Conservation (phyloP, 2,888 invertebrate genomes). For the Oscheius onirici region DNA sequence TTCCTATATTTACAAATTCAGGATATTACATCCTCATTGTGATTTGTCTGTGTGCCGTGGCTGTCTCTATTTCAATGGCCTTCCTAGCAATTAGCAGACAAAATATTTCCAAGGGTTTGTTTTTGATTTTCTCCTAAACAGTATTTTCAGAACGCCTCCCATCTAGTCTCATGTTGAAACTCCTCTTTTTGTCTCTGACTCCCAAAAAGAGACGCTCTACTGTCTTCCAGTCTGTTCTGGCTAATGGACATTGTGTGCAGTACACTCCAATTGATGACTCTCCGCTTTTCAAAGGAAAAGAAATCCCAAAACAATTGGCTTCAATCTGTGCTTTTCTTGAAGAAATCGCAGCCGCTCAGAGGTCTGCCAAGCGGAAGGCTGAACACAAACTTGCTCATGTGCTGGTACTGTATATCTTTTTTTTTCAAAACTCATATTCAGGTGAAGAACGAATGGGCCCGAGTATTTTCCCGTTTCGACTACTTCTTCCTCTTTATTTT, state of each 20-base stretch:
- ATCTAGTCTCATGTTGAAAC: not conserved
- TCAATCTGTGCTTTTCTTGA: conserved; percentile 58
- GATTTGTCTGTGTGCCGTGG: conserved; percentile 64
- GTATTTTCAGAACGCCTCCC: conserved; percentile 3
- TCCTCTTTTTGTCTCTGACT: conserved; percentile 3
- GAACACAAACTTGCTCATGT: conserved; percentile 14
- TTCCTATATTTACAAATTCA: conserved; percentile 19
- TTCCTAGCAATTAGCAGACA: conserved; percentile 61
- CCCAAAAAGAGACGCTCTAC: conserved; percentile 14
- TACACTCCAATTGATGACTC: not conserved
- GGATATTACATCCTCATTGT: conserved; percentile 66
- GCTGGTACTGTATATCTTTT: no score
- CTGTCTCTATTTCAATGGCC: conserved; percentile 63
- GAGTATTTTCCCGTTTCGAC: conserved; percentile 60
- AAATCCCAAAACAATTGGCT: conserved; percentile 6
- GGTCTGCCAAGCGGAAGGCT: conserved; percentile 50
- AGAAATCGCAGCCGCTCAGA: conserved; percentile 63
- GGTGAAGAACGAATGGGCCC: conserved; percentile 64
- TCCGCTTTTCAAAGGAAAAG: conserved; percentile 4
- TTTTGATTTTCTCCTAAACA: conserved; percentile 13
- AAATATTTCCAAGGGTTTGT: conserved; percentile 57
- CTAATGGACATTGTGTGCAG: not conserved
- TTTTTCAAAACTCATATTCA: conserved; percentile 35
- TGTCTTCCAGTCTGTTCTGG: conserved; percentile 1
- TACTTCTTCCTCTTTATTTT: conserved; percentile 63